These are phyloP conservation scores for Danaus chrysippus DNA, from an alignment of 2,888 invertebrate species.

Conservation along the genomic window DNA sequence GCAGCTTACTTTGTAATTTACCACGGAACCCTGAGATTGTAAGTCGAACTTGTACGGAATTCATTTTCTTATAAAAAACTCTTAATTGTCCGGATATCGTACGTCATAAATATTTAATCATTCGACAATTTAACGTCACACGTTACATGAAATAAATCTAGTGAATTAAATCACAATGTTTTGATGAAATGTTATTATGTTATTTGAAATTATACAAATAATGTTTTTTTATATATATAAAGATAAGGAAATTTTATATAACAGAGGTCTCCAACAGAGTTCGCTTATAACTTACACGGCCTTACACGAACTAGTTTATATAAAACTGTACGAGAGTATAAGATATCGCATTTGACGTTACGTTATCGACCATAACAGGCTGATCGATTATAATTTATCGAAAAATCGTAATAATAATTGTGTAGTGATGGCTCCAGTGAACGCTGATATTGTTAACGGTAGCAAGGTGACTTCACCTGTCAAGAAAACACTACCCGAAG, in stretches of 20 bases:
- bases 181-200: neutral
- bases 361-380: conserved; percentile 56
- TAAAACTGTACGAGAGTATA: conserved; percentile 52
- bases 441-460: conserved; percentile 56
- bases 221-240: neutral
- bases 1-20: too few species aligned
- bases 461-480: conserved; percentile 50
- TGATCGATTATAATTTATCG: conserved; percentile 35
- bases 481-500: conserved; percentile 63
- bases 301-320: conserved; percentile 37
- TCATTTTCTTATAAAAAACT: neutral
- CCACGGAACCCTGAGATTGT: too few species aligned
- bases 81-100: neutral
- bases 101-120: neutral
- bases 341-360: conserved; percentile 56
- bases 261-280: neutral
- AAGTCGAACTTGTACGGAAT: neutral
- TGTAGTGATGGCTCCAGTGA: conserved; percentile 70
- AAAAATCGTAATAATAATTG: conserved; percentile 36
- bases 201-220: too few species aligned
- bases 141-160: neutral
- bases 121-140: neutral
- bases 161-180: neutral
- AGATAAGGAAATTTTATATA: conserved; percentile 2
- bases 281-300: too few species aligned